Conservation (phyloP, 2,113 vertebrate species). For the Athene cunicularia region DNA sequence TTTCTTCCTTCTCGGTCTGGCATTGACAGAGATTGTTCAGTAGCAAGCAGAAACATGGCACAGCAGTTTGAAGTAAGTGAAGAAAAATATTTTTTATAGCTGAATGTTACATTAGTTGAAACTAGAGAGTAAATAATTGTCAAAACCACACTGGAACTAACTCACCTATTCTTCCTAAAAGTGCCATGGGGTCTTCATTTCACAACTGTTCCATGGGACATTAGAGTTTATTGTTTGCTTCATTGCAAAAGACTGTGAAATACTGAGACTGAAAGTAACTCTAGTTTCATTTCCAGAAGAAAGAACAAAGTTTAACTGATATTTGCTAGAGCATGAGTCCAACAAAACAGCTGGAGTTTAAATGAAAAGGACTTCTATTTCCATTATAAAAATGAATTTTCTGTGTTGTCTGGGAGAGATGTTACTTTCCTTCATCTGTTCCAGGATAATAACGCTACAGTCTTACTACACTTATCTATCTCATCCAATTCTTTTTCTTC, state of each 20-base stretch:
- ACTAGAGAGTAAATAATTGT: neutral
- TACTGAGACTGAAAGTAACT: neutral
- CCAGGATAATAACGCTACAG: neutral
- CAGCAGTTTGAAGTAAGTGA: neutral
- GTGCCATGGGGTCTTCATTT: slow-evolving; percentile 32
- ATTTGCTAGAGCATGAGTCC: neutral
- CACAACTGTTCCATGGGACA: neutral
- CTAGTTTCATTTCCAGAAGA: slow-evolving; percentile 4
- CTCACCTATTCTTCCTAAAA: slow-evolving; percentile 49
- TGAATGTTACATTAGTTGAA: neutral
- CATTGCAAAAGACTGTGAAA: slow-evolving; percentile 32
- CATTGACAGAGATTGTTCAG: neutral
- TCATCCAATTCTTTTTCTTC: slow-evolving; percentile 2
- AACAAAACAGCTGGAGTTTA: slow-evolving; percentile 53
- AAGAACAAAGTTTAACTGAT: slow-evolving; percentile 12
- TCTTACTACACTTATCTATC: neutral
- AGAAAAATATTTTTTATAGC: neutral
- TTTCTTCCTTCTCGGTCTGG: neutral
- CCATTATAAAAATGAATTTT: neutral
- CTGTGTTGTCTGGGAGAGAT: neutral
- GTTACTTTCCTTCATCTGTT: neutral
- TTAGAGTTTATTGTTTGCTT: slow-evolving; percentile 17
- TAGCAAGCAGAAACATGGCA: neutral
- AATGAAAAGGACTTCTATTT: slow-evolving; percentile 12
- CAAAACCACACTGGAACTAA: slow-evolving; percentile 43